Evolutionary conservation across 2,888 invertebrate genomes (phyloP).

Genomic region (Syrphus vitripennis): DNA sequence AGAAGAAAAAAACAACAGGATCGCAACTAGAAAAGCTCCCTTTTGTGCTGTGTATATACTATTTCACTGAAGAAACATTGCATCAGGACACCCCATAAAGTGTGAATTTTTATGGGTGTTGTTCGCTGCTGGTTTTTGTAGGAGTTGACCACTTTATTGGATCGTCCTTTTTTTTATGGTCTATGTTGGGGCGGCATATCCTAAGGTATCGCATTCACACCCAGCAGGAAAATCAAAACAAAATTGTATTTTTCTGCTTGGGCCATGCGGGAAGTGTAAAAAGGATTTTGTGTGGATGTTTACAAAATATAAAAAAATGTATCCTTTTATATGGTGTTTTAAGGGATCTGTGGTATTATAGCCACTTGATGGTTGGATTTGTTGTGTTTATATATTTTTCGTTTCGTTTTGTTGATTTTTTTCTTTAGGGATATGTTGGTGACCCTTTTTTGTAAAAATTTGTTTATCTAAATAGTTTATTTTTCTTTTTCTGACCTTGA

Average conservation of each 20-base stretch:
- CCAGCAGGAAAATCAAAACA: constrained; percentile 13
- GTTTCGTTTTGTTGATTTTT: constrained; percentile 8
- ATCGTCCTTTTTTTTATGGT: constrained; percentile 1
- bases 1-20: not conserved
- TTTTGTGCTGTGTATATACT: not conserved
- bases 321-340: constrained; percentile 45
- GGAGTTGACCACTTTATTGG: constrained; percentile 39
- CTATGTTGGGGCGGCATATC: not conserved
- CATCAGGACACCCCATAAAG: constrained; percentile 42
- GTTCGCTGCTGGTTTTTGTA: not conserved
- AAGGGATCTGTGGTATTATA: constrained; percentile 22
- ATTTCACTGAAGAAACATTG: not conserved
- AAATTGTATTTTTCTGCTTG: constrained; percentile 19
- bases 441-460: not conserved
- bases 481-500: not conserved
- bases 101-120: constrained; percentile 44
- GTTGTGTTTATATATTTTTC: not conserved
- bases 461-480: not conserved
- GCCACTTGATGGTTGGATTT: constrained; percentile 36
- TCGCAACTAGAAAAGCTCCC: not conserved
- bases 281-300: constrained; percentile 46
- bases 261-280: constrained; percentile 35
- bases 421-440: not conserved
- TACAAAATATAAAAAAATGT: constrained; percentile 14
- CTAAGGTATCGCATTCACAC: not conserved